phyloP scores from a whole-genome alignment of 2,113 vertebrate genomes.

The Tapirus terrestris region DNA sequence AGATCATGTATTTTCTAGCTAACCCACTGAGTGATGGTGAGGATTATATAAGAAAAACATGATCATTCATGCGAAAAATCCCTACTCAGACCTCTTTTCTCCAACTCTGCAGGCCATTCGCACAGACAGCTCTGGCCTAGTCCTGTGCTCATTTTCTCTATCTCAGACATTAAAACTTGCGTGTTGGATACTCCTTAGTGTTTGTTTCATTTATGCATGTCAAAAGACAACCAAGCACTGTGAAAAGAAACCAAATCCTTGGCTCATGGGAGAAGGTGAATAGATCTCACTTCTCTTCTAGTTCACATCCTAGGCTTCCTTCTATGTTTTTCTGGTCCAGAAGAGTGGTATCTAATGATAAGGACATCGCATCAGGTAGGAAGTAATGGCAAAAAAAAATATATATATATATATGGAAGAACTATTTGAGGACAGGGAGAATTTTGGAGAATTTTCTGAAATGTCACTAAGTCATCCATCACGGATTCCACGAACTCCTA shows the following conservation, averaged over 20 bases:
- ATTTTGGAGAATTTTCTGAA: background rate
- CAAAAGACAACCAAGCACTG: constrained; percentile 54
- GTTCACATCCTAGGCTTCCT: background rate
- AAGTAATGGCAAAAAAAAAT: background rate
- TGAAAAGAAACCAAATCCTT: constrained; percentile 30
- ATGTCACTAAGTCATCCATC: background rate
- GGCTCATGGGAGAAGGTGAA: background rate
- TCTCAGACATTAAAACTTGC: background rate
- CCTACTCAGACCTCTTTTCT: background rate
- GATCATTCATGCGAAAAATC: background rate
- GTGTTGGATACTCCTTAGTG: constrained; percentile 12
- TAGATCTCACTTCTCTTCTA: background rate
- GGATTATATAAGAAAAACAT: background rate
- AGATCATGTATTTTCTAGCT: background rate
- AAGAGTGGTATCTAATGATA: background rate
- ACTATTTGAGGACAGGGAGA: background rate
- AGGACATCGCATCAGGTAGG: background rate
- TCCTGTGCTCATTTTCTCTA: background rate
- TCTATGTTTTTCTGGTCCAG: background rate
- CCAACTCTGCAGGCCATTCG: background rate
- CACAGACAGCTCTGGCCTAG: background rate
- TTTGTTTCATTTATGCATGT: background rate
- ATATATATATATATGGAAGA: no score
- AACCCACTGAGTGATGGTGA: background rate
- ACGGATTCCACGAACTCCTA: background rate